Percentiles rank a stretch among this genome's conserved stretches.
Evolutionary conservation across 2,888 invertebrate species (phyloP).

Genomic region (Pachymerium ferrugineum): DNA sequence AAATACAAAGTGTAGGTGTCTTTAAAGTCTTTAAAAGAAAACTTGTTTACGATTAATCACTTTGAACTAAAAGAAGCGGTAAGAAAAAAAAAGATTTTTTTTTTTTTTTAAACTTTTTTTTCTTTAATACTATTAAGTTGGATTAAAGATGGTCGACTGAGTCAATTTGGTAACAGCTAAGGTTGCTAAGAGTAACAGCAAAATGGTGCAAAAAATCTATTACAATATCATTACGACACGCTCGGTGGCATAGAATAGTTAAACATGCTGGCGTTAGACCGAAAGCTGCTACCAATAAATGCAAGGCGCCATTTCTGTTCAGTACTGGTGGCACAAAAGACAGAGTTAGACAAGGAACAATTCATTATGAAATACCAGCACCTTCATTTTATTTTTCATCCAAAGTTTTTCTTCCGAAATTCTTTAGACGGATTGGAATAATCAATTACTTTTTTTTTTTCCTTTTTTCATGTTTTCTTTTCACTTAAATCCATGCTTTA

Average conservation of each 20-base stretch:
- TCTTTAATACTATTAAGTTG: not conserved
- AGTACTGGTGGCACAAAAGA: not conserved
- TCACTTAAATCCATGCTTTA: too few species aligned
- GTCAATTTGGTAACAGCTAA: not conserved
- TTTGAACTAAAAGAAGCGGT: too few species aligned
- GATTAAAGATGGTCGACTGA: constrained; percentile 17
- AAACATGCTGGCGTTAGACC: constrained; percentile 15
- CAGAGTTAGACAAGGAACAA: not conserved
- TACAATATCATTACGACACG: constrained; percentile 19
- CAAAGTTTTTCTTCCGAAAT: not conserved
- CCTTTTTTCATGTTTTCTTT: too few species aligned
- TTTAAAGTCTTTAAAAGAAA: too few species aligned
- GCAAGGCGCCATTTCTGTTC: constrained; percentile 1
- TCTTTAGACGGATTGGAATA: not conserved
- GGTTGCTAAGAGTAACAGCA: not conserved
- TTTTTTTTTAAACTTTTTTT: too few species aligned
- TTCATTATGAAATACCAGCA: not conserved
- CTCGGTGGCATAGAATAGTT: constrained; percentile 17
- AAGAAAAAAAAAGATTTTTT: too few species aligned
- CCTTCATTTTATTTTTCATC: not conserved
- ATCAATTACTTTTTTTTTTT: too few species aligned
- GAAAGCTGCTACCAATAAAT: constrained; percentile 7
- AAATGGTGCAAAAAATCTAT: constrained; percentile 5
- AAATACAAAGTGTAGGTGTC: constrained; percentile 10
- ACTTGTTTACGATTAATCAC: too few species aligned